These are phyloP conservation scores for Hemitrygon akajei DNA, from an alignment of 2,797 vertebrate species.

Conservation along the genomic window DNA sequence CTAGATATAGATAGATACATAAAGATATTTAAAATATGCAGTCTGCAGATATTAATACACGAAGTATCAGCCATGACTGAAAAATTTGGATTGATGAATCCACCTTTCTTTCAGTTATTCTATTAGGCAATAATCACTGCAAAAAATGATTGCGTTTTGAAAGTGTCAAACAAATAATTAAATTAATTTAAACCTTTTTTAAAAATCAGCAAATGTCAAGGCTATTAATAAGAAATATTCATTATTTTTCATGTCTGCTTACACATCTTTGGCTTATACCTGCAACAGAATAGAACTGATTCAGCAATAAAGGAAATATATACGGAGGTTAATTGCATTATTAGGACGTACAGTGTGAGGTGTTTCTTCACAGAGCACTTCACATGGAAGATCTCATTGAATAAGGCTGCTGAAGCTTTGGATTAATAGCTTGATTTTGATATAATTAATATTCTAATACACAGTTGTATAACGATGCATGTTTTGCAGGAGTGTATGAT, in stretches of 20 bases:
- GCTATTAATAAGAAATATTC: constrained; percentile 3
- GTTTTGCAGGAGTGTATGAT: neutral
- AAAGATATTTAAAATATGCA: neutral
- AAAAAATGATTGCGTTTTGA: neutral
- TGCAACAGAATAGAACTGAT: neutral
- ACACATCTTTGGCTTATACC: neutral
- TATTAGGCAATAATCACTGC: neutral
- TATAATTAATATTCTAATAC: neutral
- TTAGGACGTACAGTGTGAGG: neutral
- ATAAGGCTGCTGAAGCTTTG: no score
- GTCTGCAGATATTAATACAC: neutral
- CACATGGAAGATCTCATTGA: neutral
- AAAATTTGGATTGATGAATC: neutral
- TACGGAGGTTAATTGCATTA: neutral
- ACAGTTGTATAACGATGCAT: neutral
- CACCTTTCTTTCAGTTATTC: neutral
- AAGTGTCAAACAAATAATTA: neutral
- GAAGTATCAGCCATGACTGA: neutral
- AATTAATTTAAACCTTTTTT: neutral
- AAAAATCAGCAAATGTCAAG: neutral
- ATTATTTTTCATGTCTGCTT: constrained; percentile 6
- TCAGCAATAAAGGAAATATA: neutral
- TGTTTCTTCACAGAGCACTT: neutral
- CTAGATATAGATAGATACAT: no score
- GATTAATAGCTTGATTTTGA: neutral